These are phyloP conservation scores for Brachylomia viminalis DNA, from an alignment of 2,888 invertebrate species.

Conservation along the genomic window DNA sequence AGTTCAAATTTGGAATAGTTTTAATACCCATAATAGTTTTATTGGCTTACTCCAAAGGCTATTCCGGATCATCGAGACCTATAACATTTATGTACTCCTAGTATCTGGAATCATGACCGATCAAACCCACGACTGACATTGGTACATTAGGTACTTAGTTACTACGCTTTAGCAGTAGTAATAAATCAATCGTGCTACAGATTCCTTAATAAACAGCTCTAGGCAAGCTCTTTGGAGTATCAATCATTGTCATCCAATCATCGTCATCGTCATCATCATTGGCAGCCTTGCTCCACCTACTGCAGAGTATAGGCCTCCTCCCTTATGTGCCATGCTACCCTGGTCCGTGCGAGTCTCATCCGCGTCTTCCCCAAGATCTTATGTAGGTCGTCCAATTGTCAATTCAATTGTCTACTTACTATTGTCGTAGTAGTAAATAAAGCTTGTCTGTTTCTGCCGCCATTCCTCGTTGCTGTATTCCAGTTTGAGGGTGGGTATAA, in stretches of 20 bases:
- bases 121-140: too few relatives aligned
- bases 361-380: too few relatives aligned
- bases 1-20: not conserved
- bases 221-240: not conserved
- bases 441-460: not conserved
- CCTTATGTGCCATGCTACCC: too few relatives aligned
- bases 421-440: not conserved
- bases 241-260: not conserved
- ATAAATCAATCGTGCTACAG: not conserved
- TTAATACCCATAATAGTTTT: not conserved
- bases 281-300: too few relatives aligned
- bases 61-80: too few relatives aligned
- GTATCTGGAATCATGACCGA: not conserved
- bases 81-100: not conserved
- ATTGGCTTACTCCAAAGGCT: too few relatives aligned
- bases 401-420: too few relatives aligned
- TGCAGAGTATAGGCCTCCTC: too few relatives aligned
- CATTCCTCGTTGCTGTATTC: not conserved
- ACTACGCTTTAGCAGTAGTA: not conserved
- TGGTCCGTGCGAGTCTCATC: too few relatives aligned
- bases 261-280: not conserved
- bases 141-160: not conserved
- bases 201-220: not conserved
- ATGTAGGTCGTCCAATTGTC: too few relatives aligned
- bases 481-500: not conserved